A percentile compares a stretch with the other conserved stretches of the same genome.
These are phyloP conservation scores for Coenobita brevimanus DNA, from an alignment of 1,140 invertebrate genomes.

Conservation along the genomic window DNA sequence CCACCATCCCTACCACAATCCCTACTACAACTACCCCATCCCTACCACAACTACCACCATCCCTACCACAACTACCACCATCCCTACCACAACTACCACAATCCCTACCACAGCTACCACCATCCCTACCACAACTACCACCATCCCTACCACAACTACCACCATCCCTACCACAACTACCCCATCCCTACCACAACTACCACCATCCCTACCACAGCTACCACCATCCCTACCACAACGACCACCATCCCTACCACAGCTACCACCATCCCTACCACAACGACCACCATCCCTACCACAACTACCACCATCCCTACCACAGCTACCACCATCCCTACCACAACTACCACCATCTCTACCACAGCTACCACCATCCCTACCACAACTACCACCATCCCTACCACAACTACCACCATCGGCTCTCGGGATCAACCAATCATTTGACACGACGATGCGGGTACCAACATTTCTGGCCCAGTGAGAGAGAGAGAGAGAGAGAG, in stretches of 20 bases:
- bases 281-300: background rate
- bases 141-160: background rate
- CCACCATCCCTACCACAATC: background rate
- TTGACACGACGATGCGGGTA: too few relatives aligned
- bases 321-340: background rate
- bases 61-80: background rate
- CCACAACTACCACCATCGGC: background rate
- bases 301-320: background rate
- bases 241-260: background rate
- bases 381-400: background rate
- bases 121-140: background rate
- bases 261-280: background rate
- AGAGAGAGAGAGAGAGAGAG: too few relatives aligned
- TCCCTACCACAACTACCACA: background rate
- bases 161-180: background rate
- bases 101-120: background rate
- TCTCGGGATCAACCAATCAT: background rate
- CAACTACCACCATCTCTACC: background rate
- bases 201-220: background rate
- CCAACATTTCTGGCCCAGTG: too few relatives aligned
- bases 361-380: background rate
- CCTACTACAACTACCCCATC: background rate
- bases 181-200: background rate
- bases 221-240: background rate
- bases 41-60: background rate